Base-by-base conservation (phyloP, 2,113 vertebrate genomes). In the Campylorhamphus procurvoides region DNA sequence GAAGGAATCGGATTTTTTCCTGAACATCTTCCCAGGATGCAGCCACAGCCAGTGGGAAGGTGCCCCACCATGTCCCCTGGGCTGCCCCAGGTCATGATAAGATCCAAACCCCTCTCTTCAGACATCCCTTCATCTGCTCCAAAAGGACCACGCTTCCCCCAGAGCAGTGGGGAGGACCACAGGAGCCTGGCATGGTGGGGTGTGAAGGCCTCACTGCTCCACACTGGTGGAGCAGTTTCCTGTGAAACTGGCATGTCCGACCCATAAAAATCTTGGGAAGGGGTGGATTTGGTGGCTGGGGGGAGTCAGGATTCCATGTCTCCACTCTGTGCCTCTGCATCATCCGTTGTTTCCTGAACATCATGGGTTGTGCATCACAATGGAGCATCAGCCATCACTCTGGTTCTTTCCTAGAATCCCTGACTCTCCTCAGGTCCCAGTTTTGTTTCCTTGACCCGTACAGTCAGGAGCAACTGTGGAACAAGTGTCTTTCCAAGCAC, bases 341-440 rank as follows among this genome's bases (percentile, higher is more conserved):
- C 35, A 33, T 12, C 27, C 37, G 10, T 33, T 3, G 1, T 40
- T 52, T 67, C 50, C 66, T 22, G 24, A 40, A 29, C 37, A 13
- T 1, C 6, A 2, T 0, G 2, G 20, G 50, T 10, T 25, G n/a
- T 10, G 52, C 46, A 58, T 13, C 64, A 7, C 33, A 82, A 18
- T 1, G 1, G 28, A 85, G 47, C 62, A 66, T 2, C 55, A 56
- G 0, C 22, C 12, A 10, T 0, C 33, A 7, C 6, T 2, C 19
- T 2, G 3, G 40, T 80, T 13, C 40, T 76, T 35, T 25, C 20
- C 53, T 20, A 18, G 18, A 7, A 14, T 15, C 22, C 12, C 20
- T 16, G 17, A 10, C 27, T 31, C 27, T 44, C 24, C 47, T 35
- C 28, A 35, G 0, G 66, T 18, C 63, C 35, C 31, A 2, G 0